Evolutionary conservation across 1,140 invertebrate genomes (phyloP).

Genomic region (Mya arenaria): DNA sequence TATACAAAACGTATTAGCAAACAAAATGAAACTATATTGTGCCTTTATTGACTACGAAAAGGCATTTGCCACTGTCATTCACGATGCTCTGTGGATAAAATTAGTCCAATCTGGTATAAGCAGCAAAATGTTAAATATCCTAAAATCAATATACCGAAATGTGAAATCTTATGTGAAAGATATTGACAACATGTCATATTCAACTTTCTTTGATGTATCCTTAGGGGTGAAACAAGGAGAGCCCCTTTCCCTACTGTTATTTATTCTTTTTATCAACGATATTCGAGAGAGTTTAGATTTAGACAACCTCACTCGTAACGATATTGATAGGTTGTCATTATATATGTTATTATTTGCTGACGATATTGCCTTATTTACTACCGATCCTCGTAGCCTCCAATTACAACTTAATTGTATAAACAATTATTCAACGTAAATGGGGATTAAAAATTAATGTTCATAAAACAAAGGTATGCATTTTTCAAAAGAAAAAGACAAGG

Average conservation of each 20-base stretch:
- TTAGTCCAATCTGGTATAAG: conserved; percentile 18
- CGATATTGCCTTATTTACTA: conserved; percentile 24
- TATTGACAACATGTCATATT: neutral
- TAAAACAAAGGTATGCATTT: conserved; percentile 32
- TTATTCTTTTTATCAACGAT: conserved; percentile 22
- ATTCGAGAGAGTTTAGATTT: neutral
- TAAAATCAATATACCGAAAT: conserved; percentile 31
- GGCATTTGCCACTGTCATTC: conserved; percentile 21
- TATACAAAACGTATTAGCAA: conserved; percentile 22
- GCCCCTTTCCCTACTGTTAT: conserved; percentile 1
- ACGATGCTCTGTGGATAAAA: conserved; percentile 21
- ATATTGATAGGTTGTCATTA: neutral
- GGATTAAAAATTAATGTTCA: conserved; percentile 7
- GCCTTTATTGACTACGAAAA: too few species aligned
- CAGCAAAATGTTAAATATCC: conserved; percentile 20
- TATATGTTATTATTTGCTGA: conserved; percentile 25
- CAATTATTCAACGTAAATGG: conserved; percentile 14
- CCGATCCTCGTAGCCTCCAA: conserved; percentile 1
- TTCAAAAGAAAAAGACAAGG: conserved; percentile 29
- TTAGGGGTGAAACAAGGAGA: conserved; percentile 14
- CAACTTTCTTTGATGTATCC: conserved; percentile 9
- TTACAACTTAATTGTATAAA: conserved; percentile 7
- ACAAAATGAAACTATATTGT: too few species aligned
- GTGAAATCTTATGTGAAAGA: conserved; percentile 9
- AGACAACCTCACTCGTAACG: neutral